A percentile compares a stretch with the other conserved stretches of the same genome.
Evolutionary conservation across 2,113 vertebrate genomes (phyloP).

Genomic region (Sorex araneus): DNA sequence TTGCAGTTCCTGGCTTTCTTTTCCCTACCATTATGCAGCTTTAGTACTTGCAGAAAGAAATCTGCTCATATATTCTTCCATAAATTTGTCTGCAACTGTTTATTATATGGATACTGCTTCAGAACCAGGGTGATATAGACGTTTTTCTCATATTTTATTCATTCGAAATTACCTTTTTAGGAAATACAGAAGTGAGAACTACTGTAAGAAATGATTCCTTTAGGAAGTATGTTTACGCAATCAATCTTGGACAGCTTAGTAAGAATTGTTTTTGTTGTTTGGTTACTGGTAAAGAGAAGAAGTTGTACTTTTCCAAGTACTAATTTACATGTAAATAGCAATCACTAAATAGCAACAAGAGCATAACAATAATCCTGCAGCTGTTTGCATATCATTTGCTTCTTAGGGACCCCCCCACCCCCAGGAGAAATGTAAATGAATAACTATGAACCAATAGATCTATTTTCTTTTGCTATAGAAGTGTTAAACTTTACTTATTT

Average conservation of each 20-base stretch:
- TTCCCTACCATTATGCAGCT: background rate
- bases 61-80: background rate
- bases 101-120: conserved; percentile 1
- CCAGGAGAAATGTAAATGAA: conserved; percentile 68
- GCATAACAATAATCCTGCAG: conserved; percentile 65
- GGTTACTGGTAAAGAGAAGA: conserved; percentile 64
- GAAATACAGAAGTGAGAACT: conserved; percentile 53
- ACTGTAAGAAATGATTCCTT: conserved; percentile 57
- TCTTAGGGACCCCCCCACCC: conserved; percentile 17
- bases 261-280: conserved; percentile 62
- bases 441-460: background rate
- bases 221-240: conserved; percentile 65
- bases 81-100: conserved; percentile 4
- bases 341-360: conserved; percentile 70
- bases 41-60: background rate
- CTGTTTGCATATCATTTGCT: conserved; percentile 70
- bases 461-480: conserved; percentile 26
- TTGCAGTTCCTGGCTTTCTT: background rate
- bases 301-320: conserved; percentile 70
- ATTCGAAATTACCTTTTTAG: conserved; percentile 57
- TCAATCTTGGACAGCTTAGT: conserved; percentile 58
- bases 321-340: conserved; percentile 81
- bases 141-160: conserved; percentile 47
- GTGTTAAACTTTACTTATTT: conserved; percentile 33
- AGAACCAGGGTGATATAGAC: background rate